A percentile compares a stretch with the other conserved stretches of the same genome.
Conservation (phyloP, 2,888 invertebrate species). For the Lithophane socia region DNA sequence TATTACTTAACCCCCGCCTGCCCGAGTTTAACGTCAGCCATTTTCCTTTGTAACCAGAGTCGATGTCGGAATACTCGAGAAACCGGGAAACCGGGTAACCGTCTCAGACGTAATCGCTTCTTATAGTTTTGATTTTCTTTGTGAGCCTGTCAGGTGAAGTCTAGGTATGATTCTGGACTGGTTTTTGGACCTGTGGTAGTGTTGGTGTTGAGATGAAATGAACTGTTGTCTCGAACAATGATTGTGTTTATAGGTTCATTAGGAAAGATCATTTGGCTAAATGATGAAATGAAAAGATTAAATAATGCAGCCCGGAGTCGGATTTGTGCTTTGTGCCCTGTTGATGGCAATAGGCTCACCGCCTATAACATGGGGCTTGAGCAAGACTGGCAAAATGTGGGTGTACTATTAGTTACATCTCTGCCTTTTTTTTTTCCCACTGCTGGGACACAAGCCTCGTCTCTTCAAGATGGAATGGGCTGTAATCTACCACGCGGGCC, state of each 20-base stretch:
- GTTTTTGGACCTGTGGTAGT: neutral
- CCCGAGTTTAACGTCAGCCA: slow-evolving; percentile 63
- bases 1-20: slow-evolving; percentile 35
- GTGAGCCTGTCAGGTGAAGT: slow-evolving; percentile 14
- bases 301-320: no score
- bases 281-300: neutral
- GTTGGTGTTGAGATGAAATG: neutral
- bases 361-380: no score
- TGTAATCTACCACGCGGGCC: no score
- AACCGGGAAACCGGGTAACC: slow-evolving; percentile 56
- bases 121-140: slow-evolving; percentile 62
- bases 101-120: slow-evolving; percentile 56
- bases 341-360: no score
- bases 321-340: no score
- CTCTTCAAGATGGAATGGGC: no score
- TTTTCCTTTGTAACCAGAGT: slow-evolving; percentile 75
- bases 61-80: slow-evolving; percentile 68
- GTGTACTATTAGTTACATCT: no score
- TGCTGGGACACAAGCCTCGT: no score
- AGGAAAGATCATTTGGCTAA: no score
- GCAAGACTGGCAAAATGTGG: no score
- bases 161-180: slow-evolving; percentile 18
- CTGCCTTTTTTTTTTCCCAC: no score
- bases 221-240: neutral
- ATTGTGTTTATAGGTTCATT: neutral